Evolutionary conservation across 2,888 invertebrate species (phyloP).

Genomic region (Cepaea hortensis): DNA sequence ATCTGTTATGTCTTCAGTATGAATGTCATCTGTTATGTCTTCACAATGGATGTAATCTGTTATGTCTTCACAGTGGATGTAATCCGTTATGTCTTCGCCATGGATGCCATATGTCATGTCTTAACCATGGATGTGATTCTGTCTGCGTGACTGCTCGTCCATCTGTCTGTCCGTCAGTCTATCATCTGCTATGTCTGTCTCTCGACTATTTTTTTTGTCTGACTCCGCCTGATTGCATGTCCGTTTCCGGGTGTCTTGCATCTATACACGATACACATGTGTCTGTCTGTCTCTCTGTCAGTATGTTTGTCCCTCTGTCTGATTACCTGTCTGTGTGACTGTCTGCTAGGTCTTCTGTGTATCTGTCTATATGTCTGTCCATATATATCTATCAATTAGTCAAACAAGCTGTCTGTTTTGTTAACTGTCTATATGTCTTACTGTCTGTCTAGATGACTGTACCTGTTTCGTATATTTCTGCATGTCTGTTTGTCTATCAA

Average conservation of each 20-base stretch:
- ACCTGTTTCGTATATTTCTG: too few species aligned
- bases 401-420: neutral
- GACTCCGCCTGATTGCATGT: too few species aligned
- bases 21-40: too few species aligned
- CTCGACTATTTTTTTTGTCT: too few species aligned
- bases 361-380: neutral
- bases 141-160: neutral
- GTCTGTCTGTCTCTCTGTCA: neutral
- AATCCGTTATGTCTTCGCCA: too few species aligned
- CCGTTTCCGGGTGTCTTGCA: too few species aligned
- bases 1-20: too few species aligned
- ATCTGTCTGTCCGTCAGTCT: too few species aligned
- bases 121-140: neutral
- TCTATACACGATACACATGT: too few species aligned
- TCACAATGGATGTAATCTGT: too few species aligned
- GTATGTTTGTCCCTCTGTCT: neutral
- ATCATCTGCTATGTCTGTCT: too few species aligned
- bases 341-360: neutral
- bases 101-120: neutral
- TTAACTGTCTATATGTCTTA: neutral
- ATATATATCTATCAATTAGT: neutral
- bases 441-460: neutral
- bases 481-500: neutral
- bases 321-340: neutral
- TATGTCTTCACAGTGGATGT: neutral